Percentiles rank a stretch among this genome's conserved stretches.
Evolutionary conservation across 2,888 invertebrate species (phyloP).

Genomic region (Abrostola tripartita): DNA sequence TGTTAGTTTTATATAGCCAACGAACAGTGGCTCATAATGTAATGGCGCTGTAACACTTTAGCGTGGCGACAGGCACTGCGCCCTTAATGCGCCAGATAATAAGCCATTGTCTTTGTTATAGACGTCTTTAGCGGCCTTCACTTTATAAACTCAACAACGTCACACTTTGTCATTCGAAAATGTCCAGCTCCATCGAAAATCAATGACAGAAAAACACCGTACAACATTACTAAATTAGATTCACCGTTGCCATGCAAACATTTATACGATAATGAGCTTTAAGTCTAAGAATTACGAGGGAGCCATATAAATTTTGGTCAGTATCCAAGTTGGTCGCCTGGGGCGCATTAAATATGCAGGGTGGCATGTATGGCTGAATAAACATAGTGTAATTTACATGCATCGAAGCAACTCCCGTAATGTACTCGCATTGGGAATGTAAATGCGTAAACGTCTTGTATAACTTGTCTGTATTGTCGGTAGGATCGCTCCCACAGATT

Average conservation of each 20-base stretch:
- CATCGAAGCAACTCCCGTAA: constrained; percentile 85
- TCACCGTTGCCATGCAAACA: constrained; percentile 62
- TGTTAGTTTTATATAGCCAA: constrained; percentile 17
- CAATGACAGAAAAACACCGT: constrained; percentile 83
- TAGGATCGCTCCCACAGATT: constrained; percentile 55
- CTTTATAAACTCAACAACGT: constrained; percentile 57
- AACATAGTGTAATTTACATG: constrained; percentile 86
- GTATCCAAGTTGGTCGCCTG: constrained; percentile 61
- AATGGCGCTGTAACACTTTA: constrained; percentile 51
- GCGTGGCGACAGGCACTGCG: constrained; percentile 48
- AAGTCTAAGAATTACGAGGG: constrained; percentile 53
- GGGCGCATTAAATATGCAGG: constrained; percentile 82
- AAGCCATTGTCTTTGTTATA: constrained; percentile 64
- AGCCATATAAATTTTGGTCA: constrained; percentile 39
- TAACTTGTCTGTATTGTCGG: constrained; percentile 64
- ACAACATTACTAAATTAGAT: constrained; percentile 71
- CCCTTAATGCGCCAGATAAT: constrained; percentile 59
- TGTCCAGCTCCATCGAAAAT: constrained; percentile 76
- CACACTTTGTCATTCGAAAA: constrained; percentile 72
- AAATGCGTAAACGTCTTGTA: constrained; percentile 78
- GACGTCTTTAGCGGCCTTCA: constrained; percentile 66
- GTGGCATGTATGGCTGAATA: constrained; percentile 83
- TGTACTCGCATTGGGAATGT: constrained; percentile 83
- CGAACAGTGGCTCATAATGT: constrained; percentile 21
- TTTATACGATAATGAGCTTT: constrained; percentile 62